Percentiles rank a stretch among this genome's conserved stretches.
phyloP scores from a whole-genome alignment of 2,797 vertebrate species.

The Sus cebifrons region DNA sequence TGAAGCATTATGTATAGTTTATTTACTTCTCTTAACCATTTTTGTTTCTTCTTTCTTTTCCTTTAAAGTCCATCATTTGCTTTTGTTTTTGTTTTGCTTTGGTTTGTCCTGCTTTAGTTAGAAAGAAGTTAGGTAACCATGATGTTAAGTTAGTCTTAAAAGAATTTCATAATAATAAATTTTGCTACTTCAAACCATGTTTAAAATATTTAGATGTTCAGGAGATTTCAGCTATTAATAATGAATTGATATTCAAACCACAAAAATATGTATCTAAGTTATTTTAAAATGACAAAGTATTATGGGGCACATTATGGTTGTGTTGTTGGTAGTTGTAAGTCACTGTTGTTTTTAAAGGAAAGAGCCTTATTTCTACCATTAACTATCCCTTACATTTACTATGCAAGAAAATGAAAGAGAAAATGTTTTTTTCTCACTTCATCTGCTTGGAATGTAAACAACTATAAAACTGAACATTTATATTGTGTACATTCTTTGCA shows the following conservation, averaged over 20 bases:
- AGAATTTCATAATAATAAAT: slow-evolving; percentile 74
- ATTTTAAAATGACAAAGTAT: slow-evolving; percentile 72
- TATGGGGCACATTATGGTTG: neutral
- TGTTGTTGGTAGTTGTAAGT: slow-evolving; percentile 39
- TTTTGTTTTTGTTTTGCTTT: slow-evolving; percentile 67
- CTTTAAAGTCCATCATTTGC: slow-evolving; percentile 53
- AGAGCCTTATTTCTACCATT: slow-evolving; percentile 53
- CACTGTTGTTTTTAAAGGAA: neutral
- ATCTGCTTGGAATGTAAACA: slow-evolving; percentile 59
- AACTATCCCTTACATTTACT: slow-evolving; percentile 44
- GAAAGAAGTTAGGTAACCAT: slow-evolving; percentile 50
- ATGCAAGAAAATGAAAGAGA: slow-evolving; percentile 14
- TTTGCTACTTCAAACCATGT: slow-evolving; percentile 58
- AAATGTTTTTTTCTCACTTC: slow-evolving; percentile 41
- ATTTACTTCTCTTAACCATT: slow-evolving; percentile 64
- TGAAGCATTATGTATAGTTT: slow-evolving; percentile 36
- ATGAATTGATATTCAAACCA: slow-evolving; percentile 20
- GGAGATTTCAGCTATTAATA: slow-evolving; percentile 47
- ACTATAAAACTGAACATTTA: slow-evolving; percentile 26
- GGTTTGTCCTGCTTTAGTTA: slow-evolving; percentile 58
- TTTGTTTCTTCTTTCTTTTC: slow-evolving; percentile 29
- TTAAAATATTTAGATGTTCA: slow-evolving; percentile 70
- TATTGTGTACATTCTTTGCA: slow-evolving; percentile 10
- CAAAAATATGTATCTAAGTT: slow-evolving; percentile 61
- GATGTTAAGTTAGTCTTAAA: slow-evolving; percentile 71